Conservation (phyloP, 2,797 vertebrate species). For the Sus cebifrons region DNA sequence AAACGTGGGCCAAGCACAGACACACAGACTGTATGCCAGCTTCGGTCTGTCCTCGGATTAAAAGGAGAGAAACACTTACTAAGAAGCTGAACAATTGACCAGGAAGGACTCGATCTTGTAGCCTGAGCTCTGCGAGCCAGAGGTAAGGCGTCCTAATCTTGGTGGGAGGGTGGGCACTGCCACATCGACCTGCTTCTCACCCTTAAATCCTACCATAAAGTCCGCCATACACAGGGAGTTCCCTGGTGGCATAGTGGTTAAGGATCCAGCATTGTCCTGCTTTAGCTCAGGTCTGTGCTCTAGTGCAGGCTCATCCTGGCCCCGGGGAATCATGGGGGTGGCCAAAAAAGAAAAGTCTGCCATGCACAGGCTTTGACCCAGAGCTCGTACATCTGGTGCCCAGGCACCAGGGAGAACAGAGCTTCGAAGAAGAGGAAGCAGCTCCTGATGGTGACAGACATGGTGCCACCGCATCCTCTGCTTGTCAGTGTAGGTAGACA, state of each 20-base stretch:
- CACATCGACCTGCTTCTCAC: neutral
- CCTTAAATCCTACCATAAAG: neutral
- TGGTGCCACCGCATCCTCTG: neutral
- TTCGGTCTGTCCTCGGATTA: no score
- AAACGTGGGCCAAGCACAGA: no score
- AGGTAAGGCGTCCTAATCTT: no score
- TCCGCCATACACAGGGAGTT: neutral
- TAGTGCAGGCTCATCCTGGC: no score
- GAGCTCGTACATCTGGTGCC: neutral
- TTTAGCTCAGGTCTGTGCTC: no score
- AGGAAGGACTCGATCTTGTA: neutral
- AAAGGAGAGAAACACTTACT: neutral
- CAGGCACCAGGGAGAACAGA: neutral
- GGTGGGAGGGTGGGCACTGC: no score
- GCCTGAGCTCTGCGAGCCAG: neutral
- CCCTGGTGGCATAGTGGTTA: no score
- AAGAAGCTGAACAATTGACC: neutral
- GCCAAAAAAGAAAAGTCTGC: no score
- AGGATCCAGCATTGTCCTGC: no score
- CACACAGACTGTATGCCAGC: neutral
- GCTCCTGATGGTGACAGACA: no score
- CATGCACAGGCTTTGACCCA: no score
- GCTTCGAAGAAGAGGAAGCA: neutral
- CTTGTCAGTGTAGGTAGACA: neutral
- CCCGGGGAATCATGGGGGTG: no score